phyloP scores from a whole-genome alignment of 2,888 invertebrate genomes.

The Elysia crispata region DNA sequence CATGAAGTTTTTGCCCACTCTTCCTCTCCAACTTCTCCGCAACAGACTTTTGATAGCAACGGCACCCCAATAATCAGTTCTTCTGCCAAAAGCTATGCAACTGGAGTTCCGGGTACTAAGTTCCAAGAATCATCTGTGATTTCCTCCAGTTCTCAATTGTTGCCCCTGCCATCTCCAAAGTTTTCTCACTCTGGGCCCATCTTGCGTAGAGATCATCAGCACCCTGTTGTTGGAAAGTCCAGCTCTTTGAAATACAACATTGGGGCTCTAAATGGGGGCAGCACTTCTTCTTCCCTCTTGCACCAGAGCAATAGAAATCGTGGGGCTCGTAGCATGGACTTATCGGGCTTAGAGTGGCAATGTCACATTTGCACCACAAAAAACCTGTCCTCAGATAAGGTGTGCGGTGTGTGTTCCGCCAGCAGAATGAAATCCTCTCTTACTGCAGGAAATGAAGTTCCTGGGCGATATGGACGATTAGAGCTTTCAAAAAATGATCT shows the following conservation, averaged over 20 bases:
- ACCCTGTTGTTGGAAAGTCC: constrained; percentile 20
- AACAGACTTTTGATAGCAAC: background rate
- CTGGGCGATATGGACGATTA: too few relatives aligned
- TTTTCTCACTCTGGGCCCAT: background rate
- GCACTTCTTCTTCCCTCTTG: background rate
- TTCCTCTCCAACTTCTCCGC: background rate
- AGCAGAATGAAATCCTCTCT: background rate
- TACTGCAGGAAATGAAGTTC: too few relatives aligned
- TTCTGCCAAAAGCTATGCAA: too few relatives aligned
- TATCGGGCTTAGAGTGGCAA: constrained; percentile 38
- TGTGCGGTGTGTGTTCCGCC: constrained; percentile 46
- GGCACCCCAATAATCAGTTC: background rate
- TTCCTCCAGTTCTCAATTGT: too few relatives aligned
- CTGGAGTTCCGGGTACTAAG: too few relatives aligned
- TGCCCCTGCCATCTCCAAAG: background rate
- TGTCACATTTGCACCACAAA: constrained; percentile 42
- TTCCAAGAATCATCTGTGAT: too few relatives aligned
- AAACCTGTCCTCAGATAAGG: constrained; percentile 38
- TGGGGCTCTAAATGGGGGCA: background rate
- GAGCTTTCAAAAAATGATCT: too few relatives aligned
- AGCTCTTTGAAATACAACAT: constrained; percentile 33
- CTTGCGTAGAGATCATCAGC: background rate
- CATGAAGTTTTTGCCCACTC: too few relatives aligned
- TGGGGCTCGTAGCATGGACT: constrained; percentile 48
- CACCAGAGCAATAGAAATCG: background rate